Evolutionary conservation across 2,888 invertebrate genomes (phyloP), one percentile per base, ranked within the genome.

Genomic region (Lacanobia wlatinum): DNA sequence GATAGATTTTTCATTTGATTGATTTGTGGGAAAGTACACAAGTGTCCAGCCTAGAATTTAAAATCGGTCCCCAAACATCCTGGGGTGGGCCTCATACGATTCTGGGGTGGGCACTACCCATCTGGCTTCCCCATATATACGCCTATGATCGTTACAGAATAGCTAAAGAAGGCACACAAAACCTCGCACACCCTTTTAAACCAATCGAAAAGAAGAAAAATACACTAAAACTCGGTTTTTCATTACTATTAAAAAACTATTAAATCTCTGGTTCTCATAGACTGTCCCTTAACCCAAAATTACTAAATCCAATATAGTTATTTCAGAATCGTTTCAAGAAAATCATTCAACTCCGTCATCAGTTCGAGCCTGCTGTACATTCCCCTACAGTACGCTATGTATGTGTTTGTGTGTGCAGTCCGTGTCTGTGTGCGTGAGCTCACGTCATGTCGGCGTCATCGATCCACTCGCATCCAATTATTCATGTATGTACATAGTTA

Each of bases 391-490:
- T 52, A 50, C 5, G 0, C 16, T 9, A 6, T n/a, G 12, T 46
- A n/a, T 16, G n/a, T n/a, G 40, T 71, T 65, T 63, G 58, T 53
- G 46, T 16, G 38, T 38, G 18, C 38, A 12, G n/a, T 5, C 14
- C n/a, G 23, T 16, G 63, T 38, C 56, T 28, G 70, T 66, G 80
- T 63, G 72, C 64, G 56, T 64, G 58, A 65, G 77, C 71, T 53
- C 83, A 66, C 86, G 84, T 88, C 87, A 87, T 84, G 85, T 83
- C 76, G 79, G 76, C 86, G 82, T 88, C 90, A 90, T 90, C 89
- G 89, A 90, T 90, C 90, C 87, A 77, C 83, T 84, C 83, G 78
- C 88, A 83, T 86, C 86, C 88, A 86, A 88, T 88, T 87, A 88
- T 85, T 88, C 87, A 88, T 84, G 84, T 84, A 85, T 80, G 79